Evolutionary conservation across 30 jellyfish, hydroid and myxozoan genomes (phyloP), one percentile per base, ranked within the genome.

Genomic region (Kudoa iwatai): DNA sequence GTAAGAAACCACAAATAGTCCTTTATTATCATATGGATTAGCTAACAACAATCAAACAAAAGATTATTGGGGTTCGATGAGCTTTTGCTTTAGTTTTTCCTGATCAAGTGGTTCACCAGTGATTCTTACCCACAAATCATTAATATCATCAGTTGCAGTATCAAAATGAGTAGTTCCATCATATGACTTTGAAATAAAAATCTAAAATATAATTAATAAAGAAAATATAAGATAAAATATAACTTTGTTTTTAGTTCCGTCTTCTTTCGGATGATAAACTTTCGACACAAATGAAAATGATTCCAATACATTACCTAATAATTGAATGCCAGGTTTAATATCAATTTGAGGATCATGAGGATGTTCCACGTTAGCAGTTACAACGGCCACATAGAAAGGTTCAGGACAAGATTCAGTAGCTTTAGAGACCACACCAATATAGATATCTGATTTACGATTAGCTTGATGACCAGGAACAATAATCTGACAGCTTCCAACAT

Each of bases 91-190:
- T 6, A 28, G n/a, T n/a, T 28, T 28, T 28, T 28, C 11, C n/a
- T 28, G 11, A n/a, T 81, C 99, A 58, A 81, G 51, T 19, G 52
- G 62, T 43, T 54, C 58, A 3, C 81, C 84, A 26, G 48, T 53
- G 30, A 65, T 53, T 30, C 99, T 51, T 40, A 45, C 44, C 83
- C 65, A 81, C 21, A 81, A 53, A 49, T 81, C 86, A 34, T 59
- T 59, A 61, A 81, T 81, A 45, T 81, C 99, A 16, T 49, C 53
- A 38, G 74, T 64, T 2, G 89, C 53, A 12, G 89, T 64, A 34
- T 81, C 99, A 58, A 81, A 65, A 52, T 81, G 99, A 15, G 85
- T 63, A 4, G 99, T 64, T 4, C 89, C 90, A 53, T 81, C 99
- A 50, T 54, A 81, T 1, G 99, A 81, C 40, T 59, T 58, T 19